Evolutionary conservation across 2,113 vertebrate species (phyloP), one percentile per base, ranked within the genome.

Genomic region (Larimichthys polyactis): DNA sequence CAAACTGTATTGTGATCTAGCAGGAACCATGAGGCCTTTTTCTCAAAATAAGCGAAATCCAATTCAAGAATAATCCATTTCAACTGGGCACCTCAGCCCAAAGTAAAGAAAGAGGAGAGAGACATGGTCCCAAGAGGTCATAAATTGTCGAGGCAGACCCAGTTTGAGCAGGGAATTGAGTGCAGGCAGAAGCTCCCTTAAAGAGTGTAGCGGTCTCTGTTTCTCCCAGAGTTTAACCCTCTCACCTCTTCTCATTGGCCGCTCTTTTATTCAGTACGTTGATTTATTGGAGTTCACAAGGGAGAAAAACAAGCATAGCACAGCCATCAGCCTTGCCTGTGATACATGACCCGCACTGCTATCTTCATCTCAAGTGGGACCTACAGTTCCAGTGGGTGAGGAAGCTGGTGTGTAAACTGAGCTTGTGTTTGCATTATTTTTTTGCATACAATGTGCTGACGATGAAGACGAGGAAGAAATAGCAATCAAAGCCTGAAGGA

Each of bases 201-300:
- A 91, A 91, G 82, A 90, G 78, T 88, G 73, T 75, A 84, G 83
- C 89, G 90, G 83, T 83, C 86, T 88, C 76, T 78, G 82, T 90
- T 90, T 90, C 91, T 93, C 86, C 71, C 69, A 71, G 88, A 91
- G 84, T 94, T 94, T 93, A 95, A 93, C 92, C 94, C 90, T 83
- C 79, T 94, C 88, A 93, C 90, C 92, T 90, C 85, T 73, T 68
- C 86, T 89, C 88, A 88, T 83, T 87, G 84, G 88, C 82, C 70
- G 27, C 82, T 84, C 91, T 89, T 93, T 94, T 93, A 94, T 95
- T 95, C 91, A 86, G 68, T 52, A 27, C 58, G 55, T 77, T 94
- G 93, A 95, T 96, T 95, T 95, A 96, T 93, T 91, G 87, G 85
- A 72, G 69, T 85, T 88, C 82, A 83, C 83, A 46, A 75, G 87